Conservation (phyloP, 1,140 invertebrate genomes). For the Drosophila nebulosa region DNA sequence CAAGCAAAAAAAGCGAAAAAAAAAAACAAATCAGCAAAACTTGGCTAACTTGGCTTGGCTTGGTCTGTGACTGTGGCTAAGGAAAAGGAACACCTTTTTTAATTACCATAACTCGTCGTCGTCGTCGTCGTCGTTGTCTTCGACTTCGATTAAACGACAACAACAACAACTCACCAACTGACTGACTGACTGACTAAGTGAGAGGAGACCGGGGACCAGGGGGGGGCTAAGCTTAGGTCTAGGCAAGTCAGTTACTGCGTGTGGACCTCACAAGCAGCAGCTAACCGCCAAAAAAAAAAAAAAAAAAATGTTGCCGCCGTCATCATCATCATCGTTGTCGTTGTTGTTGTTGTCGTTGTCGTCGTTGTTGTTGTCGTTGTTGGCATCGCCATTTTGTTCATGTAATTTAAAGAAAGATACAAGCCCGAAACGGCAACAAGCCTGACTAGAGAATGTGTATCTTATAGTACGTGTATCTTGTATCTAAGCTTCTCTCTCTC, state of each 20-base stretch:
- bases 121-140: no score
- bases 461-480: slow-evolving; percentile 4
- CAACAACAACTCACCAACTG: no score
- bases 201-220: no score
- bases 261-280: slow-evolving; percentile 62
- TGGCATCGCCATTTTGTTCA: slow-evolving; percentile 58
- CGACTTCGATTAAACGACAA: slow-evolving; percentile 73
- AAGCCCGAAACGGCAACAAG: slow-evolving; percentile 21
- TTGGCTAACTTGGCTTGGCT: no score
- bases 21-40: neutral
- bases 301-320: slow-evolving; percentile 7
- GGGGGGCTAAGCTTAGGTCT: slow-evolving; percentile 33
- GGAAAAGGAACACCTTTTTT: slow-evolving; percentile 75
- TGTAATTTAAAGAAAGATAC: slow-evolving; percentile 53
- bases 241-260: slow-evolving; percentile 50
- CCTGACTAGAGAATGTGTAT: slow-evolving; percentile 1
- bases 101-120: slow-evolving; percentile 78
- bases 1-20: slow-evolving; percentile 21
- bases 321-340: neutral
- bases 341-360: no score
- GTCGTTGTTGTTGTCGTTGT: neutral
- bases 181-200: neutral
- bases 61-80: slow-evolving; percentile 52
- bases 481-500: slow-evolving; percentile 14
- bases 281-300: no score